Evolutionary conservation across 1,140 invertebrate species (phyloP).

Genomic region (Whitmania pigra): DNA sequence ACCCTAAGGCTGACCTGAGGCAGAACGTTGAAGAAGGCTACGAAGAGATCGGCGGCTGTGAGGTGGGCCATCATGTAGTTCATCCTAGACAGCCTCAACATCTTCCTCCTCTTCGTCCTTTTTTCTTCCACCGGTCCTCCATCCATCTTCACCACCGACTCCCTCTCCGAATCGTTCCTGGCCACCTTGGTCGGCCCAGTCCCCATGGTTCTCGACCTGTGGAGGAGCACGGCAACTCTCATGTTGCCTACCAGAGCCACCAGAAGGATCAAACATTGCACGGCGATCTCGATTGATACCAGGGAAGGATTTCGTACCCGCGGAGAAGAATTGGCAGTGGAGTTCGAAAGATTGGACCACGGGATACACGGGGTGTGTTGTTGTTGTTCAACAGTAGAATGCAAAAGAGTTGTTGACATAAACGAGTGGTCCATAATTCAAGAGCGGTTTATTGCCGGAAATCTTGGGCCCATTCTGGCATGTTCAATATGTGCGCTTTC

Average conservation of each 20-base stretch:
- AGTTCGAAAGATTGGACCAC: neutral
- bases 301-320: conserved; percentile 39
- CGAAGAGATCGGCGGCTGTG: conserved; percentile 57
- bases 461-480: too few relatives aligned
- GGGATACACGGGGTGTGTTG: neutral
- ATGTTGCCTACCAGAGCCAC: conserved; percentile 54
- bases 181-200: too few relatives aligned
- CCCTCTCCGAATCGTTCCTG: too few relatives aligned
- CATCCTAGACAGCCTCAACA: conserved; percentile 53
- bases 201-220: conserved; percentile 33
- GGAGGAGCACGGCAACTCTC: conserved; percentile 48
- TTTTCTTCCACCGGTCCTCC: too few relatives aligned
- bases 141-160: too few relatives aligned
- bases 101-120: conserved; percentile 41
- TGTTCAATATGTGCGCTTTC: too few relatives aligned
- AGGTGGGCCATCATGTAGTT: conserved; percentile 62
- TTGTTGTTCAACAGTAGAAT: neutral
- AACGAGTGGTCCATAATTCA: neutral
- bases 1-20: conserved; percentile 40
- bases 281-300: conserved; percentile 51
- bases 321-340: neutral
- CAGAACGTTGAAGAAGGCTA: conserved; percentile 58
- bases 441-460: neutral
- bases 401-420: neutral
- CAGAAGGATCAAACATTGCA: conserved; percentile 51